A percentile compares a stretch with the other conserved stretches of the same genome.
Conservation (phyloP, 1,140 invertebrate species). For the Sycobia sp. region DNA sequence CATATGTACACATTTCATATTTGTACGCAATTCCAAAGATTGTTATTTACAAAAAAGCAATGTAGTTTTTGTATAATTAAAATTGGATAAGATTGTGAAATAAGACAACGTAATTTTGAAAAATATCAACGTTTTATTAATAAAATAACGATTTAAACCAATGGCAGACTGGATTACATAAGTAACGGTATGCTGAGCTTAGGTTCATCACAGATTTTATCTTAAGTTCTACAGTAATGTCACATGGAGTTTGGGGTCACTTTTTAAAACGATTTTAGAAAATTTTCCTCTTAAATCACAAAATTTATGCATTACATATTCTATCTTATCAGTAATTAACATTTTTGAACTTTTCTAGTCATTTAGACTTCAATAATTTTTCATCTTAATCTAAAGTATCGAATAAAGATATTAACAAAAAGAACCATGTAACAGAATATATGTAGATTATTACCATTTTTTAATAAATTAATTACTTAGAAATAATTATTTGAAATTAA, state of each 20-base stretch:
- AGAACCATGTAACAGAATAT: too few species aligned
- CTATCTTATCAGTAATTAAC: background rate
- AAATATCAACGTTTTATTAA: conserved; percentile 58
- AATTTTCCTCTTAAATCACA: conserved; percentile 3
- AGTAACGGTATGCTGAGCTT: conserved; percentile 41
- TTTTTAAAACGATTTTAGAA: conserved; percentile 12
- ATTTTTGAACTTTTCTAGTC: conserved; percentile 25
- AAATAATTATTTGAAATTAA: background rate
- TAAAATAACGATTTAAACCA: conserved; percentile 56
- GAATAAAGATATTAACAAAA: conserved; percentile 11
- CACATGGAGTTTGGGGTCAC: conserved; percentile 9
- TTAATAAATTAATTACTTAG: conserved; percentile 9
- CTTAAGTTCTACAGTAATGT: conserved; percentile 39
- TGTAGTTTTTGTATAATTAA: too few species aligned
- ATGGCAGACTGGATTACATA: conserved; percentile 48
- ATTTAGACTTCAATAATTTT: conserved; percentile 5
- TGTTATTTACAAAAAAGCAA: background rate
- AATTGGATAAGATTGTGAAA: background rate
- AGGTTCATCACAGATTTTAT: conserved; percentile 50
- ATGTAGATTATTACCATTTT: conserved; percentile 11
- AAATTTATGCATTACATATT: background rate
- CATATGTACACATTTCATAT: background rate
- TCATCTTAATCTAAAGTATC: conserved; percentile 3
- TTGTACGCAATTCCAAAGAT: conserved; percentile 24
- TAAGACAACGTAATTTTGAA: conserved; percentile 39